Evolutionary conservation across 1,140 invertebrate species (phyloP).

Genomic region (Eufriesea mexicana): DNA sequence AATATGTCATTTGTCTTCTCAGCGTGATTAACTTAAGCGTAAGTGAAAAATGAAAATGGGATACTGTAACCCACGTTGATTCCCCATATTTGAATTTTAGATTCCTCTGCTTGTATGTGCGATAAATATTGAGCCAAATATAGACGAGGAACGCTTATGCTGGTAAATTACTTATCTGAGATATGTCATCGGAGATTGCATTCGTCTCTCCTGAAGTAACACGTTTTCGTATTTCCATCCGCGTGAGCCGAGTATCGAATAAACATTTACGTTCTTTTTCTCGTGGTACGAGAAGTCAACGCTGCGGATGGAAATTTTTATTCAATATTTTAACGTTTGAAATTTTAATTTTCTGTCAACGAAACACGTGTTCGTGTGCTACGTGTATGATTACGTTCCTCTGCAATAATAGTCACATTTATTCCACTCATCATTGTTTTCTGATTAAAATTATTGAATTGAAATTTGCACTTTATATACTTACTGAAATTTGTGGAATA

Average conservation of each 20-base stretch:
- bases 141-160: slow-evolving; percentile 27
- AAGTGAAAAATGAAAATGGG: slow-evolving; percentile 43
- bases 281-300: background rate
- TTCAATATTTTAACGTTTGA: slow-evolving; percentile 4
- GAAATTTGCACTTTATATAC: background rate
- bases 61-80: slow-evolving; percentile 20
- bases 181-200: slow-evolving; percentile 33
- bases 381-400: background rate
- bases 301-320: background rate
- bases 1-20: background rate
- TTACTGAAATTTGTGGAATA: background rate
- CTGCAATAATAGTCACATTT: background rate
- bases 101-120: slow-evolving; percentile 1
- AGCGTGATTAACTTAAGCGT: slow-evolving; percentile 26
- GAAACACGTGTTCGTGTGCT: background rate
- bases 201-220: slow-evolving; percentile 4
- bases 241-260: slow-evolving; percentile 13
- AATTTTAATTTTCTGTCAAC: slow-evolving; percentile 2
- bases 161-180: slow-evolving; percentile 47
- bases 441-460: background rate
- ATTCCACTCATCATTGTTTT: too few relatives aligned
- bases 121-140: slow-evolving; percentile 28
- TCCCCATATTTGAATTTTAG: slow-evolving; percentile 45
- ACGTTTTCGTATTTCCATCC: slow-evolving; percentile 22
- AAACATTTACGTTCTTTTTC: slow-evolving; percentile 25